Evolutionary conservation across 2,113 vertebrate genomes (phyloP), one percentile per base, ranked within the genome.

Genomic region (Elaphurus davidianus): DNA sequence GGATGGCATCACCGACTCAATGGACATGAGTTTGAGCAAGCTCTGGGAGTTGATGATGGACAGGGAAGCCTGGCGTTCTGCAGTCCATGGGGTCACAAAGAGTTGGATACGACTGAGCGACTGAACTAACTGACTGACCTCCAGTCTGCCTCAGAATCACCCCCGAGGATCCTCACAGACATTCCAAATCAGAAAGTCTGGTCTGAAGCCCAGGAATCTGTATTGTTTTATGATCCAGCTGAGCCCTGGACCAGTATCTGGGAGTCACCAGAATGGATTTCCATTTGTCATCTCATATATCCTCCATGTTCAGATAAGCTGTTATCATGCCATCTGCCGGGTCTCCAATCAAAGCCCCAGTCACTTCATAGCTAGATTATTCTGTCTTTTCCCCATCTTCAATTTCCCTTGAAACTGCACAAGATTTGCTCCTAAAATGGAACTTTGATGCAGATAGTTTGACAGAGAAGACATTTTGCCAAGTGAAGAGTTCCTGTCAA

Each of bases 361-460:
- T 83, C 17, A 7, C 15, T 59, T 92, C 84, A 45, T 14, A 30
- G 36, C 86, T 45, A 60, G 13, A 79, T 54, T 45, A 23, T 60
- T 87, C 59, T 82, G 15, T 36, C 91, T 55, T 93, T 59, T 79
- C 59, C 52, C 16, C 2, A 5, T n/a, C 30, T 25, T 90, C 43
- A 9, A 0, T 71, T 71, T 52, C n/a, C 86, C 57, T 79, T 28
- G 21, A 91, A 91, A 40, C 43, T 82, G 15, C 9, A 36, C 43
- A 85, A 57, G 52, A 59, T 71, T 71, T 91, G 50, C 5, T 47
- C 71, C 60, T 33, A 59, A 81, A 87, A 71, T 59, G n/a, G 43
- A 14, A 90, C 84, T 5, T 79, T 25, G 25, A 74, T 92, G 21
- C 28, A 89, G 60, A 89, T 30, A 45, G 40, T 87, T 87, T 71